Conservation (phyloP, 1,140 invertebrate genomes). For the Campodea augens region DNA sequence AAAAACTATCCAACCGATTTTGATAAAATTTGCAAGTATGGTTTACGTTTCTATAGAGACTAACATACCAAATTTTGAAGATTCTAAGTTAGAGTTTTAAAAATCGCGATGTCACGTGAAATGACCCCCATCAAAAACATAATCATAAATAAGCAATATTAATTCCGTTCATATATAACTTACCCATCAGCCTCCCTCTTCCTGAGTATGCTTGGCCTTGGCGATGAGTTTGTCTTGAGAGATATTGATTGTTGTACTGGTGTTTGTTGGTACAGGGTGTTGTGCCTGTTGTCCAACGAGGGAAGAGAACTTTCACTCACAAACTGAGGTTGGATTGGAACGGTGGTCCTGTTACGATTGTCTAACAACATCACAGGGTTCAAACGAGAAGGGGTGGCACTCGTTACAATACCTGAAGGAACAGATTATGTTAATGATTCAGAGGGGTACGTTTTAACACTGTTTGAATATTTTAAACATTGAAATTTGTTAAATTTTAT, state of each 20-base stretch:
- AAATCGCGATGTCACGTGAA: neutral
- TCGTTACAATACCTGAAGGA: neutral
- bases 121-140: neutral
- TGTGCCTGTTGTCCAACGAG: too few species aligned
- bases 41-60: neutral
- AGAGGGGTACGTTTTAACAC: too few species aligned
- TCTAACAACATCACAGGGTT: conserved; percentile 15
- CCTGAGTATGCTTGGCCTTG: conserved; percentile 42
- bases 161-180: conserved; percentile 11
- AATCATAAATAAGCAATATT: neutral
- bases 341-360: neutral
- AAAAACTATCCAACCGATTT: too few species aligned
- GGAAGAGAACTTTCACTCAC: neutral
- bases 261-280: too few species aligned
- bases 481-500: too few species aligned
- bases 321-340: neutral
- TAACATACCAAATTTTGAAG: neutral
- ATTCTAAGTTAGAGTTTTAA: neutral
- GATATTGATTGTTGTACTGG: conserved; percentile 8
- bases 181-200: conserved; percentile 39
- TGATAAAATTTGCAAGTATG: neutral
- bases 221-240: conserved; percentile 38
- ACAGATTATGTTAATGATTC: too few species aligned
- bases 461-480: too few species aligned
- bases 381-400: conserved; percentile 1